These are phyloP conservation scores for Chaetogeoica ovagalla DNA, from an alignment of 2,888 invertebrate species.

Conservation along the genomic window DNA sequence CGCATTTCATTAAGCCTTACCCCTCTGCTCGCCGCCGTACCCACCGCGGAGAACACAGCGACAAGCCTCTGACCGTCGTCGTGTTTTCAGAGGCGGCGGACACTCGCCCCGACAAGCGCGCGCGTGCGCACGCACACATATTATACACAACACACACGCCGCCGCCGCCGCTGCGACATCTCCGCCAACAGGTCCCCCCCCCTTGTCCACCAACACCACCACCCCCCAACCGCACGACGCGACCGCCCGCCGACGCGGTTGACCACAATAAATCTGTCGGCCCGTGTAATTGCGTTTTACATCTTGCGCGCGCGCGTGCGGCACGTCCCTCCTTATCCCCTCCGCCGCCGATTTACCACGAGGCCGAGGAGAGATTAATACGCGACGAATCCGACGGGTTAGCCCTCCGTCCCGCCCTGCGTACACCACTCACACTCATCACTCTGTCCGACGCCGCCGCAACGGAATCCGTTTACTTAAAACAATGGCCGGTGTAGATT, in stretches of 20 bases:
- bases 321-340: constrained; percentile 2
- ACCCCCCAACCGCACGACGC: neutral
- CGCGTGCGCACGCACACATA: constrained; percentile 19
- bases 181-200: constrained; percentile 41
- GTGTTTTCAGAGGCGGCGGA: constrained; percentile 16
- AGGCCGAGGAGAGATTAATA: constrained; percentile 53
- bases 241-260: constrained; percentile 6
- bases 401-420: neutral
- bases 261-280: constrained; percentile 52
- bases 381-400: constrained; percentile 52
- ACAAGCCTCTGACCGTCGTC: constrained; percentile 5
- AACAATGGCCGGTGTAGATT: constrained; percentile 46
- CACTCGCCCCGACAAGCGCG: neutral
- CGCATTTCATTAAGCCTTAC: constrained; percentile 51
- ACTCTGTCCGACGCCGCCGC: neutral
- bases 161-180: constrained; percentile 27
- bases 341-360: constrained; percentile 33
- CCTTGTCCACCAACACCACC: neutral
- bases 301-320: constrained; percentile 30
- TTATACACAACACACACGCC: constrained; percentile 3
- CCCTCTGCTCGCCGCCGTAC: neutral
- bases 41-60: neutral
- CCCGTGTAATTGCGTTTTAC: constrained; percentile 53
- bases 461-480: constrained; percentile 50
- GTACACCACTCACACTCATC: neutral